Base-by-base conservation (phyloP, 2,797 vertebrate species). In the Orestias chungarensis region DNA sequence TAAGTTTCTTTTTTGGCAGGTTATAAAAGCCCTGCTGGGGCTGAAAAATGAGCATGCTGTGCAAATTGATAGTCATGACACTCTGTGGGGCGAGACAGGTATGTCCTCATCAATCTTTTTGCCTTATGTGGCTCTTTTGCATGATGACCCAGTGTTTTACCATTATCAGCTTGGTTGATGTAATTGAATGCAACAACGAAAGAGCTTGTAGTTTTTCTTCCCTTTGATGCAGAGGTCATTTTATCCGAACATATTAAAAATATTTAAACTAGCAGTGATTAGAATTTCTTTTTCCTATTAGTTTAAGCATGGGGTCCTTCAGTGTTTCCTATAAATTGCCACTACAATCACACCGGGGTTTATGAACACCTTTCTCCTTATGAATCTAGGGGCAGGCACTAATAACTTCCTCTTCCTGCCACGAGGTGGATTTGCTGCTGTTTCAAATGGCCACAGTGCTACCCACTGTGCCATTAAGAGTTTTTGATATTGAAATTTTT, bases 11-110 rank as follows among this genome's bases (percentile, higher is more conserved):
- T 73, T 88, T 85, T 89, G 93, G 80, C 94, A 99, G 98, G 97
- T 98, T 91, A 95, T 98, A 92, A 93, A 82, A 80, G 94, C 95
- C 88, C 93, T 99, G 93, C 89, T 99, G 93, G 87, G 88, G n/a
- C 82, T 94, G 82, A 95, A 92, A 87, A 94, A 95, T 90, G 96
- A 97, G 76, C 92, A 94, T 23, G 91, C 88, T 50, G 84, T 97
- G 88, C 96, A 98, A 86, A 94, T 99, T 93, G 96, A 98, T 88
- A 94, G 94, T 88, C 96, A 96, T 33, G 98, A 99, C 92, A 95
- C 95, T 27, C 92, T 99, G 86, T 99, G 98, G 98, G 98, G 98
- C 94, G 98, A 99, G 95, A 99, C 98, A 96, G 97, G 98, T 99
- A 97, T 80, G 88, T 92, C 73, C 89, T 81, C 87, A 89, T 91